phyloP scores from a whole-genome alignment of 2,113 vertebrate genomes.

The Oenanthe oenanthe region DNA sequence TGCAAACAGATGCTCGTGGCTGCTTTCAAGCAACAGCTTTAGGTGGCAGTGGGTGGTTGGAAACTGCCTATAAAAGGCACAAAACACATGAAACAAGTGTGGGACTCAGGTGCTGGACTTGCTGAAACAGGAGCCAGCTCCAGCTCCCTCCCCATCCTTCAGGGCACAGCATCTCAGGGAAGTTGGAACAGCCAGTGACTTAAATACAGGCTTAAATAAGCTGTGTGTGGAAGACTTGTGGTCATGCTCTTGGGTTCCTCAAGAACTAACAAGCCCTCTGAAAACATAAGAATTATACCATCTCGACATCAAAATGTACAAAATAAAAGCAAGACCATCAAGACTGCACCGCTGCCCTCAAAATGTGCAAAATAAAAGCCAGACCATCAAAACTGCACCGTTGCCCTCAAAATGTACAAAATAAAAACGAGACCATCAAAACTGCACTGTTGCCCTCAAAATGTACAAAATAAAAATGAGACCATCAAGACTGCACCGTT shows the following conservation, averaged over 20 bases:
- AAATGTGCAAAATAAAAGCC: background rate
- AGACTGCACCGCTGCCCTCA: fast-evolving
- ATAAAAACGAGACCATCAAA: background rate
- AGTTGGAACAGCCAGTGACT: background rate
- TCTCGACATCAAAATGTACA: background rate
- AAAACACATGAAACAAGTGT: background rate
- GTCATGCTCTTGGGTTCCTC: background rate
- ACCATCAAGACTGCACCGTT: fast-evolving
- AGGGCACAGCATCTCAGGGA: background rate
- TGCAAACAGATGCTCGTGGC: background rate
- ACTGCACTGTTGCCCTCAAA: background rate
- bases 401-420: background rate
- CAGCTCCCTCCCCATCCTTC: background rate
- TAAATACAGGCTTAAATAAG: background rate
- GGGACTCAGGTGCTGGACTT: background rate
- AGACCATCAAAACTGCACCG: background rate
- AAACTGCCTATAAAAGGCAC: background rate
- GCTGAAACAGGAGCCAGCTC: background rate
- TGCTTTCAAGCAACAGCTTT: background rate
- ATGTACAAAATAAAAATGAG: background rate
- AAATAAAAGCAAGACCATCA: background rate
- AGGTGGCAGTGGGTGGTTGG: background rate
- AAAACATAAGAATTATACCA: background rate
- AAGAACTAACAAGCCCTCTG: background rate
- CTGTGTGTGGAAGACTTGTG: background rate